Evolutionary conservation across 2,113 vertebrate species (phyloP).

Genomic region (Pogonocichla stellata): DNA sequence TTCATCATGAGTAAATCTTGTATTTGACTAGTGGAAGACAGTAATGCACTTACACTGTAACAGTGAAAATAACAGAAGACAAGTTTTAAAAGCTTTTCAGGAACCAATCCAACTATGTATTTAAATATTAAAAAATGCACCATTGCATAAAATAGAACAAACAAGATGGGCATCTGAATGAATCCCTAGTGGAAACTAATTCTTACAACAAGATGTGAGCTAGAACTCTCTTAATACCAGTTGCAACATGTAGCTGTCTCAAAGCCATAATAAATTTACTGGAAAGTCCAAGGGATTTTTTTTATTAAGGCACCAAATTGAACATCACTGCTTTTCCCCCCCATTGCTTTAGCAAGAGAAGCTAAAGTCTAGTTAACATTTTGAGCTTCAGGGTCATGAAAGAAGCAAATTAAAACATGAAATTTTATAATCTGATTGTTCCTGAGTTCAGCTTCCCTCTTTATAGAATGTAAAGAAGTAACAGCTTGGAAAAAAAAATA

Average conservation of each 20-base stretch:
- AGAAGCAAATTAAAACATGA: background rate
- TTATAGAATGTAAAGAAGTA: background rate
- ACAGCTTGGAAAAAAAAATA: background rate
- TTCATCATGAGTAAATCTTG: background rate
- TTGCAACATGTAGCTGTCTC: background rate
- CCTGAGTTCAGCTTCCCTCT: background rate
- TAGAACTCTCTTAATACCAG: background rate
- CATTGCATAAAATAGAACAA: background rate
- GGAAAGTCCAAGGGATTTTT: fast-evolving
- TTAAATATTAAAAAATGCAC: background rate
- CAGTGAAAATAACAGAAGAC: background rate
- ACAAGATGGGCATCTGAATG: background rate
- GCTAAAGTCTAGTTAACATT: background rate
- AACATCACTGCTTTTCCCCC: background rate
- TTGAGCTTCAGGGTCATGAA: background rate
- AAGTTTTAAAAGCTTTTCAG: background rate
- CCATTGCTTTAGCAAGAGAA: background rate
- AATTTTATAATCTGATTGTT: background rate
- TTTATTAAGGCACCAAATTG: background rate
- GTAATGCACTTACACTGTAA: background rate
- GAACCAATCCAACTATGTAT: background rate
- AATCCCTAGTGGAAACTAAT: background rate
- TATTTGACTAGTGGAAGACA: background rate
- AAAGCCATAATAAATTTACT: background rate
- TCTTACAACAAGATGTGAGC: background rate